These are phyloP conservation scores for Gymnoscopelus microlampas DNA, from an alignment of 2,797 vertebrate genomes.

Conservation along the genomic window DNA sequence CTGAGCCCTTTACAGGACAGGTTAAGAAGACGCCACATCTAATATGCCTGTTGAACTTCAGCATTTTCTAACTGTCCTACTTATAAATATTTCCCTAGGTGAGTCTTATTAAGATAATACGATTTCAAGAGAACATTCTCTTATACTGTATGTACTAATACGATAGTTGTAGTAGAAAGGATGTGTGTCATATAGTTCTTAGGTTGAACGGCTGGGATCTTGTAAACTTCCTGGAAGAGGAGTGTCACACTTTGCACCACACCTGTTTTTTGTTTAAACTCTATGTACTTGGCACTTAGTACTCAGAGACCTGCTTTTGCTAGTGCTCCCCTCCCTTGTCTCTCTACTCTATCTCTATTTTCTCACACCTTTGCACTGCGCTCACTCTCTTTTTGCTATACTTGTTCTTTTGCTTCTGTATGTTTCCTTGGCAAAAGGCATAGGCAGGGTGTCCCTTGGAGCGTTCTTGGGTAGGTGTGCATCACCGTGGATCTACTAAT, in stretches of 20 bases:
- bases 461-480: slow-evolving; percentile 92
- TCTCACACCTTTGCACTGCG: slow-evolving; percentile 19
- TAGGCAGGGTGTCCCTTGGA: slow-evolving; percentile 93
- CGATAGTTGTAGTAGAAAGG: background rate
- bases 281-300: slow-evolving; percentile 1
- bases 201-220: background rate
- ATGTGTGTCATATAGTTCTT: background rate
- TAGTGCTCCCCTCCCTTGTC: slow-evolving; percentile 1
- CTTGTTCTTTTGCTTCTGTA: slow-evolving; percentile 58
- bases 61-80: too few relatives aligned
- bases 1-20: too few relatives aligned
- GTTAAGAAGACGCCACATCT: too few relatives aligned
- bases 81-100: background rate
- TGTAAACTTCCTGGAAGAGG: background rate
- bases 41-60: too few relatives aligned
- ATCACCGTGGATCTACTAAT: slow-evolving; percentile 12
- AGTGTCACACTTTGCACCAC: slow-evolving; percentile 3
- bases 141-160: too few relatives aligned
- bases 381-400: slow-evolving; percentile 55
- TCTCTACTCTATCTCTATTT: slow-evolving; percentile 2
- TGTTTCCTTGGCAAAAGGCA: slow-evolving; percentile 78
- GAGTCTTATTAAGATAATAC: background rate
- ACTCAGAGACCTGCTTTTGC: slow-evolving; percentile 31
- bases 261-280: slow-evolving; percentile 8
- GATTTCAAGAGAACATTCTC: background rate